Percentiles rank a stretch among this genome's conserved stretches.
Conservation (phyloP, 2,797 vertebrate species). For the Alfaro cultratus region DNA sequence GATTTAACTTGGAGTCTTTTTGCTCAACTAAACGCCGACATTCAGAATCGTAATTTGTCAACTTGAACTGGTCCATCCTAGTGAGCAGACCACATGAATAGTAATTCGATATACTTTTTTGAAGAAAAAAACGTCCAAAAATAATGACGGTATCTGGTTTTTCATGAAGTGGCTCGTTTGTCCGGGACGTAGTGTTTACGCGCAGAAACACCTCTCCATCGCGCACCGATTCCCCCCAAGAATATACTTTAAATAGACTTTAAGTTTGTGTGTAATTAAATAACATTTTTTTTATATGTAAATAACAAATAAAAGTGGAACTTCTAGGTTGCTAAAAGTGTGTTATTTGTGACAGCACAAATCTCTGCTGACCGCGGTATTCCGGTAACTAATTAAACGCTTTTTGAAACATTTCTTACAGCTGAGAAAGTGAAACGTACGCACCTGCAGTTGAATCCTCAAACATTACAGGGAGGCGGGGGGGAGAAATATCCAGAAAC, state of each 20-base stretch:
- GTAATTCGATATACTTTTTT: neutral
- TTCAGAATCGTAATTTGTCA: neutral
- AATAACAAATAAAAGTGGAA: neutral
- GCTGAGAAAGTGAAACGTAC: neutral
- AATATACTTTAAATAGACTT: neutral
- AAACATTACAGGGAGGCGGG: constrained; percentile 51
- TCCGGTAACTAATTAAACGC: neutral
- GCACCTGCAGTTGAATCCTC: constrained; percentile 51
- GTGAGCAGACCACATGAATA: too few relatives aligned
- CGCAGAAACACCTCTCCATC: neutral
- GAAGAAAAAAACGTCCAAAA: neutral
- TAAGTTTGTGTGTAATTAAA: neutral
- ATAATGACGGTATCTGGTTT: neutral
- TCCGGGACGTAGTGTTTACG: neutral
- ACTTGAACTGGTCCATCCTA: neutral
- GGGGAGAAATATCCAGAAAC: constrained; percentile 9
- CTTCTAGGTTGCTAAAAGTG: neutral
- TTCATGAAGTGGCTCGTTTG: neutral
- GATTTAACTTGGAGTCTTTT: neutral
- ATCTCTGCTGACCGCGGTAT: neutral
- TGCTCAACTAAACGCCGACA: accelerated
- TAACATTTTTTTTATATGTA: neutral
- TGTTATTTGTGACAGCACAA: neutral
- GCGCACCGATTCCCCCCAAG: neutral
- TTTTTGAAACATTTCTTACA: neutral